Evolutionary conservation across 2,888 invertebrate species (phyloP), one percentile per base, ranked within the genome.

Genomic region (Lepidonotus clava): DNA sequence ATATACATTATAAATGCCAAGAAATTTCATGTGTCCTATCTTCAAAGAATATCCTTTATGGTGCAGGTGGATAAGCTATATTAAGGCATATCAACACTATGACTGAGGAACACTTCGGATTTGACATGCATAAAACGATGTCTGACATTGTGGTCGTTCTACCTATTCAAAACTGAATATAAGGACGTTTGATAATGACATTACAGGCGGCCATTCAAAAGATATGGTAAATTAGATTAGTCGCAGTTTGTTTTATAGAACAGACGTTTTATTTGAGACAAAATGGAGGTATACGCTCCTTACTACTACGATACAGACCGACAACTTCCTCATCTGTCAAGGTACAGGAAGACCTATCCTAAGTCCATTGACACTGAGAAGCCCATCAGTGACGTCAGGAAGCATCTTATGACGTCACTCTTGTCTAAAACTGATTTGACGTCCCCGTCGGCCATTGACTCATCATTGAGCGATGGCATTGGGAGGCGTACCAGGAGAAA

Each of bases 211-310:
- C 46, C 46, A 11, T 46, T 46, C 8, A 8, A 46, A 46, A 18
- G 46, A 11, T 18, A 8, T 11, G 8, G 18, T 46, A 8, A 46
- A 18, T 46, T 46, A 46, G 18, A 46, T 8, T 8, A 46, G n/a
- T 14, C 66, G n/a, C 6, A 14, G 46, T 46, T 56, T n/a, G n/a
- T n/a, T 56, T 11, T n/a, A 56, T 46, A 8, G 8, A 56, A 56
- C 56, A 18, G 18, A n/a, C 18, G 56, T 5, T 56, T n/a, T n/a
- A n/a, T n/a, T n/a, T n/a, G n/a, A n/a, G n/a, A n/a, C 14, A 56
- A 11, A 34, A 71, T 71, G 71, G 80, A 80, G 80, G 32, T 51
- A 24, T 80, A 80, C 28, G 46, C 80, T 6, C 80, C 80, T 11
- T 80, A 80, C 32, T 41, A 46, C 80, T 28, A 46, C 14, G 51